Evolutionary conservation across 2,113 vertebrate genomes (phyloP), one percentile per base, ranked within the genome.

Genomic region (Formicarius rufipectus): DNA sequence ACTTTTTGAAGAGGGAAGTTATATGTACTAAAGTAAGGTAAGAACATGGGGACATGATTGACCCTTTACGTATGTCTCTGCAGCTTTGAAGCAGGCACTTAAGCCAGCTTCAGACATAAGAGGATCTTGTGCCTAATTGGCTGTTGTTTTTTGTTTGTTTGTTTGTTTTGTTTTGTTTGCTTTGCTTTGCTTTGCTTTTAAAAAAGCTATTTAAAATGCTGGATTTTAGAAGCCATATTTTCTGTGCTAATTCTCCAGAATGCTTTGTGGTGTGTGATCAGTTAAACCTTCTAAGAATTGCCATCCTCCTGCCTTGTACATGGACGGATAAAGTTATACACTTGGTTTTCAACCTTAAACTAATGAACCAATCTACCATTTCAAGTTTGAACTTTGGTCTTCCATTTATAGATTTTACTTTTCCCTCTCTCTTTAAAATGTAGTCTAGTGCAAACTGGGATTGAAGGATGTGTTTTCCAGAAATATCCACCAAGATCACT

Each of bases 11-110:
- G 28, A 84, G 20, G 50, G 28, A 77, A 2, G 2, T 6, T 0
- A 18, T n/a, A 12, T 25, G 9, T 42, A 14, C 10, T 40, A 66
- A 56, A 25, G 24, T 49, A 62, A 78, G 30, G 25, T 87, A 55
- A 21, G 45, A 67, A 71, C 0, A 1, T 1, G 16, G 4, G 16
- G 5, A n/a, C 2, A 5, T 22, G 14, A 39, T 45, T 74, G 33
- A 30, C 21, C 9, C 72, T 62, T 7, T 40, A 2, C 15, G 18
- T 31, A 23, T 37, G 2, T 47, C 2, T 49, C 9, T 31, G 19
- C 16, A 69, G 27, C 16, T 73, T 60, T 85, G 56, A 86, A 72
- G 73, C 4, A 49, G 37, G 52, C 11, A 37, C 24, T 30, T 72
- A 47, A 69, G 1, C 7, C 17, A 69, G 8, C 22, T 77, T 84